A percentile compares a stretch with the other conserved stretches of the same genome.
phyloP scores from a whole-genome alignment of 2,888 invertebrate genomes.

The Ommatoiulus sabulosus region DNA sequence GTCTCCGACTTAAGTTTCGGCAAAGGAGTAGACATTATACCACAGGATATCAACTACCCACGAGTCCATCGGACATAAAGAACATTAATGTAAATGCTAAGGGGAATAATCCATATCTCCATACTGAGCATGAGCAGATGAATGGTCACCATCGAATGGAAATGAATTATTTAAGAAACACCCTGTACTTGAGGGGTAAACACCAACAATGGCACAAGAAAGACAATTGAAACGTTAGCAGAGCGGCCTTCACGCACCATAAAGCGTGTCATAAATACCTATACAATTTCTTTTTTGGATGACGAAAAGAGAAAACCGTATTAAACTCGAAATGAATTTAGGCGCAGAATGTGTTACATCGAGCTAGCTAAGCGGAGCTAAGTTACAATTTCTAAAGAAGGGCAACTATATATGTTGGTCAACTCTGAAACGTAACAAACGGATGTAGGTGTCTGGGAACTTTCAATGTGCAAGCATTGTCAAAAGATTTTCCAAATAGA shows the following conservation, averaged over 20 bases:
- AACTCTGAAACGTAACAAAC: background rate
- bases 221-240: slow-evolving; percentile 36
- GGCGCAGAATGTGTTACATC: background rate
- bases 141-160: background rate
- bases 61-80: background rate
- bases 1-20: too few species aligned
- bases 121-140: background rate
- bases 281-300: background rate
- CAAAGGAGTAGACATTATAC: too few species aligned
- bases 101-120: background rate
- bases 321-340: background rate
- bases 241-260: slow-evolving; percentile 9
- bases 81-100: too few species aligned
- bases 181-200: slow-evolving; percentile 1
- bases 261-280: slow-evolving; percentile 30
- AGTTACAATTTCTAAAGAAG: slow-evolving; percentile 8
- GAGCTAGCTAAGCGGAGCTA: background rate
- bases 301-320: slow-evolving; percentile 27
- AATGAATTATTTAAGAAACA: background rate
- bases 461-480: background rate
- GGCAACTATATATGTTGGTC: slow-evolving; percentile 9
- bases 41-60: too few species aligned
- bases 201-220: background rate
- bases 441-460: background rate
- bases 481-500: background rate